Evolutionary conservation across 2,113 vertebrate species (phyloP), one percentile per base, ranked within the genome.

Genomic region (Onychostoma macrolepis): DNA sequence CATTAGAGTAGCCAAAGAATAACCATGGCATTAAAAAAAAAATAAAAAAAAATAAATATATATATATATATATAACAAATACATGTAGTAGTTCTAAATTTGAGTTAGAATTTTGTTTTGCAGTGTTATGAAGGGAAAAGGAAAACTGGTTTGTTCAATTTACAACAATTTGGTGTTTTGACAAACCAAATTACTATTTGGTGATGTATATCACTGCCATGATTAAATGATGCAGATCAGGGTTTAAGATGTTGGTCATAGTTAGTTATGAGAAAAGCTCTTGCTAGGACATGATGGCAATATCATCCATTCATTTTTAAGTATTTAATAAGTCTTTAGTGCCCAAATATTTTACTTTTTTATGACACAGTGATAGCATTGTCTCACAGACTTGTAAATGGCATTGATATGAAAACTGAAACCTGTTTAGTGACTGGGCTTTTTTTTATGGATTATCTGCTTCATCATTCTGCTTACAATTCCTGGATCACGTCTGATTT

Each of bases 401-500:
- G 3, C 7, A 33, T 6, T 69, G 28, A 8, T 67, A 69, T 69
- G 17, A 19, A 71, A 71, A 71, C 30, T 36, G 7, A 71, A 71
- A 9, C 17, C 8, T 5, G 3, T 71, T 69, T 17, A 36, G 38
- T n/a, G 11, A 45, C n/a, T 3, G 41, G 3, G 9, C 6, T 9
- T 21, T 33, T n/a, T 50, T 53, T 24, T 2, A 78, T 33, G 28
- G 15, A 77, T 30, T 50, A 50, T 77, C 43, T 77, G n/a, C 48
- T 79, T 56, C 10, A 58, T 4, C 28, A 17, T 80, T 38, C 19
- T 17, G 24, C 24, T 38, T 61, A 58, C 48, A 58, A 56, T 79
- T 58, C 28, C 28, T 58, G 50, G 48, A 38, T 79, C 77, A 79
- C 6, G 1, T 41, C 33, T 80, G 36, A 26, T 81, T 81, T 81